Evolutionary conservation across 2,888 invertebrate genomes (phyloP), one percentile per base, ranked within the genome.

Genomic region (Platycheirus albimanus): DNA sequence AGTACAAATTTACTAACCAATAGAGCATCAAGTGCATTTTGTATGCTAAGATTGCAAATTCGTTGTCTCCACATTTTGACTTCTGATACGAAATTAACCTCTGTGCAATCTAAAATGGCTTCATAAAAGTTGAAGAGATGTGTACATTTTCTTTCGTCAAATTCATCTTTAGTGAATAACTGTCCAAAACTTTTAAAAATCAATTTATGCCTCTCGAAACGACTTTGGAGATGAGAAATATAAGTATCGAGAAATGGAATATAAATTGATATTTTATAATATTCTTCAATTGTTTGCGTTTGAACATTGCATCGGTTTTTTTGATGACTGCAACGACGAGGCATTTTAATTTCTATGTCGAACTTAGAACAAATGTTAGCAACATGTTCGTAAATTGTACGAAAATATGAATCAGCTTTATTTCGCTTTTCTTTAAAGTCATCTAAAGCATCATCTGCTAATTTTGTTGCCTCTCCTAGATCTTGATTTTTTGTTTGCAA

Each of bases 41-140:
- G 2, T 1, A 36, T 36, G 36, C 11, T 36, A 1, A n/a, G 11
- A 36, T 36, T 36, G 2, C 36, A 36, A n/a, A n/a, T n/a, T n/a
- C 36, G 36, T 36, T 36, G 36, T 36, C 36, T 36, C n/a, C 36
- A 36, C 36, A 36, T 36, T 36, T 36, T 36, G 36, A 36, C 36
- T 36, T 36, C n/a, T 36, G 36, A 36, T 2, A 36, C 11, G n/a
- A 10, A 36, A 36, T 36, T 36, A 2, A 2, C n/a, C n/a, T 36
- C 36, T 2, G 36, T n/a, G n/a, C 36, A 36, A 36, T 36, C 36
- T 11, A 36, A 24, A 24, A 24, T 24, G 24, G 24, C 24, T 24
- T n/a, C n/a, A n/a, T n/a, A n/a, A n/a, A n/a, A n/a, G n/a, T n/a
- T n/a, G n/a, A n/a, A n/a, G n/a, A n/a, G n/a, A n/a, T n/a, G n/a